Evolutionary conservation across 2,888 invertebrate species (phyloP).

Genomic region (Nomada ferruginata): DNA sequence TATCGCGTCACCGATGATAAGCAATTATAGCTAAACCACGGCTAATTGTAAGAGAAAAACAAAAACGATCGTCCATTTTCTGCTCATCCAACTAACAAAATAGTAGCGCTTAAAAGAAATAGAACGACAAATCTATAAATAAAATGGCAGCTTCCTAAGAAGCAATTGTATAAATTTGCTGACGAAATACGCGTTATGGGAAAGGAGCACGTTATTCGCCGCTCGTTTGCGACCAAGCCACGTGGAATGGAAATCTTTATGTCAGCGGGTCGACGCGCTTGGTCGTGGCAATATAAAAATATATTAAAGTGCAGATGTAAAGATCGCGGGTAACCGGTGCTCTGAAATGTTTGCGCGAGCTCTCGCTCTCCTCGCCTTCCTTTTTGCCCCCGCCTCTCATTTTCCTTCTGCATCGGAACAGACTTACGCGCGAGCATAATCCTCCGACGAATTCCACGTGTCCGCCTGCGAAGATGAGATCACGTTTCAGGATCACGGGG

Average conservation of each 20-base stretch:
- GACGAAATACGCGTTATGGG: constrained; percentile 12
- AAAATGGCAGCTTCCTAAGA: neutral
- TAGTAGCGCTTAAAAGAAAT: neutral
- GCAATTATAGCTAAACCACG: too few relatives aligned
- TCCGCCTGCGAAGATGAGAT: constrained; percentile 66
- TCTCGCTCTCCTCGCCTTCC: constrained; percentile 6
- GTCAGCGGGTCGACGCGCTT: constrained; percentile 55
- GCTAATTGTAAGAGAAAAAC: too few relatives aligned
- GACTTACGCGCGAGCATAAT: constrained; percentile 50
- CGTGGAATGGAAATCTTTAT: constrained; percentile 47
- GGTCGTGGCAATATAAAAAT: constrained; percentile 57
- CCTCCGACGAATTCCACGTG: constrained; percentile 58
- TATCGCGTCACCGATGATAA: too few relatives aligned
- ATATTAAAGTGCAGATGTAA: constrained; percentile 63
- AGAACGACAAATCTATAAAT: neutral
- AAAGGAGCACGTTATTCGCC: constrained; percentile 2
- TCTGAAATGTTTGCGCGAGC: constrained; percentile 50
- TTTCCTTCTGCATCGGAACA: constrained; percentile 49
- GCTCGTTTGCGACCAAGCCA: constrained; percentile 18
- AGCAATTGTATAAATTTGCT: neutral
- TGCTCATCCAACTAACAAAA: too few relatives aligned
- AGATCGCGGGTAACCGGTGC: constrained; percentile 46
- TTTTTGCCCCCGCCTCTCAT: constrained; percentile 1
- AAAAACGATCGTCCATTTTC: too few relatives aligned
- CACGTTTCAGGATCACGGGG: constrained; percentile 65